Evolutionary conservation across 2,888 invertebrate genomes (phyloP), one percentile per base, ranked within the genome.

Genomic region (Oxyscelio sp.): DNA sequence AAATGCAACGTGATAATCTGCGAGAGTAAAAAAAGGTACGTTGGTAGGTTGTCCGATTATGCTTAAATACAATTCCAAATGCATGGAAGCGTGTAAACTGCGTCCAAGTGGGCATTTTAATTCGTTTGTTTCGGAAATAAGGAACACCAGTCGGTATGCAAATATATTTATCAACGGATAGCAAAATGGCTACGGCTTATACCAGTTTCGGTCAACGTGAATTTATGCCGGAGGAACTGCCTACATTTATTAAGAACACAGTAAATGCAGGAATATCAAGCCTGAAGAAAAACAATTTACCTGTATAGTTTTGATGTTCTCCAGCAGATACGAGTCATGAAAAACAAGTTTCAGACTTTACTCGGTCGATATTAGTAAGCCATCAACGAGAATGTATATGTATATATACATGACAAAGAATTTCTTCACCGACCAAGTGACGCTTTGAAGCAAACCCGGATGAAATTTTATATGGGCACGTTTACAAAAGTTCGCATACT

Each of bases 101-200:
- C 22, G 38, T 31, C 24, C 8, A 63, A 65, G 68, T 52, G 43
- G 45, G 48, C 17, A 22, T 15, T 58, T 38, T 52, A 66, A 61
- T 65, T 71, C 11, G 56, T 79, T 78, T 31, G 56, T 75, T 71
- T 54, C 58, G 56, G 4, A 78, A 82, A 83, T 73, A 71, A 66
- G 54, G 78, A 58, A 63, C 89, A 93, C 91, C 94, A 90, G 94
- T 94, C 94, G 94, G 94, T 94, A 94, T 93, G 93, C 90, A 90
- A 92, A 92, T 92, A 90, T 88, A 93, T 93, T 94, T 94, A 94
- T 94, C 94, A 94, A 94, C 94, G 94, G 94, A 93, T 85, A 94
- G 93, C 94, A 94, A 94, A 92, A 94, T 94, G 94, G 94, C 94
- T 90, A 91, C 92, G 89, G 17, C 34, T 63, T 40, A 56, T 40